These are phyloP conservation scores for Sebastes vulpes DNA, from an alignment of 2,797 vertebrate species.

Conservation along the genomic window DNA sequence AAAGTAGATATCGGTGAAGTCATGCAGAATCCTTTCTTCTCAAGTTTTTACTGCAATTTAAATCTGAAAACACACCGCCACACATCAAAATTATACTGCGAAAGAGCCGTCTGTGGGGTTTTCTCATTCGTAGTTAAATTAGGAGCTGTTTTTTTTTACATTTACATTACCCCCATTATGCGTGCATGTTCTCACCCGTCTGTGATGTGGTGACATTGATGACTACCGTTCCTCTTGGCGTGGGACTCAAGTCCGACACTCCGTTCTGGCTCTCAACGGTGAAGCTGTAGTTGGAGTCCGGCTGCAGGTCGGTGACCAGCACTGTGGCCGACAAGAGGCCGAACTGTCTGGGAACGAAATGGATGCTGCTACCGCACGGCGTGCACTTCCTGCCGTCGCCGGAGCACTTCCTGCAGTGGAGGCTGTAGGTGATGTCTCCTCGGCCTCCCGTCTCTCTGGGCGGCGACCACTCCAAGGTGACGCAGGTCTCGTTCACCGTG, in stretches of 20 bases:
- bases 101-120: not conserved
- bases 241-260: constrained; percentile 84
- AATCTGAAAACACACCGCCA: not conserved
- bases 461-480: constrained; percentile 87
- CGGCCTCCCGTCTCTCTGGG: constrained; percentile 86
- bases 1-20: not conserved
- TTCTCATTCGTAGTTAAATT: not conserved
- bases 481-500: constrained; percentile 88
- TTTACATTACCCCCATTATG: not conserved
- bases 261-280: constrained; percentile 88
- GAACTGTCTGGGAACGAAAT: constrained; percentile 88
- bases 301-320: constrained; percentile 86
- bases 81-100: not conserved
- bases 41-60: not conserved
- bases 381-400: constrained; percentile 80
- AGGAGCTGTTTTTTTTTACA: not conserved
- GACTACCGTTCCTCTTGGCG: constrained; percentile 78
- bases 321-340: constrained; percentile 80
- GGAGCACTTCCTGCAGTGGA: constrained; percentile 87
- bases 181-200: constrained; percentile 79
- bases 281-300: constrained; percentile 89
- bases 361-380: constrained; percentile 85
- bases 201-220: constrained; percentile 89
- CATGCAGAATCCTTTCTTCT: not conserved
- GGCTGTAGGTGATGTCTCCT: constrained; percentile 85